Percentiles rank a stretch among this genome's conserved stretches.
phyloP scores from a whole-genome alignment of 2,113 vertebrate species.

The Pachypanchax playfairii region DNA sequence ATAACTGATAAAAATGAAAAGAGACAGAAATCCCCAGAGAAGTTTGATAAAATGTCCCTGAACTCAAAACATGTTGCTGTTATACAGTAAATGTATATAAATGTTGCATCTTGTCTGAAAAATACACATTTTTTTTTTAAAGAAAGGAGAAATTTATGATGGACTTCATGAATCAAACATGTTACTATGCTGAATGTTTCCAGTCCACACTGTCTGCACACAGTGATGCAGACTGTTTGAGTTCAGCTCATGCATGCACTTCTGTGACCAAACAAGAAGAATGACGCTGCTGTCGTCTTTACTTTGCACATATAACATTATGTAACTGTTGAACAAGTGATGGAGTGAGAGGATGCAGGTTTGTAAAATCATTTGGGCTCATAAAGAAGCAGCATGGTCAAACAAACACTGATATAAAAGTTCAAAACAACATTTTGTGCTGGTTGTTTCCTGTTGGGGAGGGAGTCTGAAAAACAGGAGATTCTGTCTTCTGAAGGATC shows the following conservation, averaged over 20 bases:
- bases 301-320: conserved; percentile 47
- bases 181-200: conserved; percentile 59
- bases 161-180: conserved; percentile 36
- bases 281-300: conserved; percentile 18
- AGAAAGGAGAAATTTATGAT: conserved; percentile 15
- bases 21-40: conserved; percentile 14
- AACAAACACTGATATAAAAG: neutral
- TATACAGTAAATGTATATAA: conserved; percentile 78
- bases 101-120: conserved; percentile 55
- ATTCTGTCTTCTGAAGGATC: no score
- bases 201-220: conserved; percentile 20
- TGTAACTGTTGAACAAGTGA: conserved; percentile 2
- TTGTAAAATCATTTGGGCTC: conserved; percentile 12
- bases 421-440: neutral
- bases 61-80: conserved; percentile 16
- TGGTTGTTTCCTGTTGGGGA: no score
- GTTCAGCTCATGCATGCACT: conserved; percentile 57
- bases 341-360: conserved; percentile 16
- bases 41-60: neutral
- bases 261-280: neutral
- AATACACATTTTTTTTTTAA: conserved; percentile 47
- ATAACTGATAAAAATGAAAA: neutral
- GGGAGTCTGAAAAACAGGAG: neutral
- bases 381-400: neutral
- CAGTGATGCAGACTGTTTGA: conserved; percentile 49